Percentiles rank a stretch among this genome's conserved stretches.
These are phyloP conservation scores for Sceloporus undulatus DNA, from an alignment of 2,113 vertebrate species.

Conservation along the genomic window DNA sequence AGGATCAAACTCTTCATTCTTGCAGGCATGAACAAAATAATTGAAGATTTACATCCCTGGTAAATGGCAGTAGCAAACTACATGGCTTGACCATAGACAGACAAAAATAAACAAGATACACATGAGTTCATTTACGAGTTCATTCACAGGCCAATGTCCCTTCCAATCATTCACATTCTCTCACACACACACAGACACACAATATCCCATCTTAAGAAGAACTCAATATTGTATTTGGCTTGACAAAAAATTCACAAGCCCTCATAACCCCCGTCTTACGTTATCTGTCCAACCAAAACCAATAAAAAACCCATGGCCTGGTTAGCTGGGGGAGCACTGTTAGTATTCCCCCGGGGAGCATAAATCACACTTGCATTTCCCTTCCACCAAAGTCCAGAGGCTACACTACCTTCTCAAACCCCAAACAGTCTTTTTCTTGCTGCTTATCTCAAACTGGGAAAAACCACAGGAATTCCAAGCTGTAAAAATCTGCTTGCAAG, in stretches of 20 bases:
- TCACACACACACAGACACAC: background rate
- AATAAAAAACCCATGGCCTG: accelerated
- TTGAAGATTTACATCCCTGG: no score
- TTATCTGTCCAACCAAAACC: background rate
- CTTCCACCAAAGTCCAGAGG: constrained; percentile 28
- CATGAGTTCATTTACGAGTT: background rate
- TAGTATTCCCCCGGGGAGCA: constrained; percentile 1
- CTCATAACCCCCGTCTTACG: background rate
- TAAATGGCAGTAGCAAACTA: background rate
- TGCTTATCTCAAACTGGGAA: constrained; percentile 60
- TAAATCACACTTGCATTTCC: constrained; percentile 16
- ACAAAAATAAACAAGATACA: background rate
- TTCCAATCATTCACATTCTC: background rate
- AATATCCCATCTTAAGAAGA: background rate
- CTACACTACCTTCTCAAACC: constrained; percentile 31
- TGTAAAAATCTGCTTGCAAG: constrained; percentile 41
- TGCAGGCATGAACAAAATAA: no score
- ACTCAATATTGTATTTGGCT: accelerated
- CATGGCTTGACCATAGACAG: background rate
- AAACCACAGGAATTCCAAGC: constrained; percentile 48
- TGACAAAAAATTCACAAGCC: constrained; percentile 1
- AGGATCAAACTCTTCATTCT: no score
- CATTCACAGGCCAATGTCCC: background rate
- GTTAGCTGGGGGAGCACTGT: background rate
- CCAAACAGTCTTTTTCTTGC: constrained; percentile 8